A percentile compares a stretch with the other conserved stretches of the same genome.
phyloP scores from a whole-genome alignment of 1,140 invertebrate species.

The Archegozetes longisetosus region DNA sequence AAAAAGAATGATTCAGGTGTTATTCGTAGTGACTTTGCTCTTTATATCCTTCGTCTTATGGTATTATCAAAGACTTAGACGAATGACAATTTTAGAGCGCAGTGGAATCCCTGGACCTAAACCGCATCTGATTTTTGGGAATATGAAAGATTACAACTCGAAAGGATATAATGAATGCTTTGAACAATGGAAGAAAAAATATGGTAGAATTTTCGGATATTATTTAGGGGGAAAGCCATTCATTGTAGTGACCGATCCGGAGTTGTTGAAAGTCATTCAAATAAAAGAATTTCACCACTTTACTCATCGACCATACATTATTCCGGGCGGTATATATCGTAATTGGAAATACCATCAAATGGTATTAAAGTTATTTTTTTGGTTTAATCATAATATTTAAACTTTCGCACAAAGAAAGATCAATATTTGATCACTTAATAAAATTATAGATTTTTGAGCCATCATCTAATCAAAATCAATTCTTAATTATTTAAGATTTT shows the following conservation, averaged over 20 bases:
- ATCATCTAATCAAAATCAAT: too few relatives aligned
- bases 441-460: too few relatives aligned
- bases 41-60: too few relatives aligned
- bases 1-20: too few relatives aligned
- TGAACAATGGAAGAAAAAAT: conserved; percentile 26
- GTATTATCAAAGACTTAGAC: not conserved
- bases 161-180: conserved; percentile 20
- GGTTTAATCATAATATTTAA: not conserved
- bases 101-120: conserved; percentile 26
- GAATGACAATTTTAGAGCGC: conserved; percentile 7
- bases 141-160: conserved; percentile 15
- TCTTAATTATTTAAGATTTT: not conserved
- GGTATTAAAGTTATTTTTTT: not conserved
- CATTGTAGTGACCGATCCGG: conserved; percentile 26
- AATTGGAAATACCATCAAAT: conserved; percentile 5
- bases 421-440: too few relatives aligned
- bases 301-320: conserved; percentile 21
- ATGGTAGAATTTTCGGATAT: conserved; percentile 28
- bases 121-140: conserved; percentile 27
- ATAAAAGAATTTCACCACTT: conserved; percentile 29
- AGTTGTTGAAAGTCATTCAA: conserved; percentile 28
- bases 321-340: conserved; percentile 1
- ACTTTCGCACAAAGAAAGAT: too few relatives aligned
- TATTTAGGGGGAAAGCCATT: conserved; percentile 26
- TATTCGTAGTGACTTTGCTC: too few relatives aligned